Base-by-base conservation (phyloP, 2,888 invertebrate genomes). In the Acrocera orbiculus region DNA sequence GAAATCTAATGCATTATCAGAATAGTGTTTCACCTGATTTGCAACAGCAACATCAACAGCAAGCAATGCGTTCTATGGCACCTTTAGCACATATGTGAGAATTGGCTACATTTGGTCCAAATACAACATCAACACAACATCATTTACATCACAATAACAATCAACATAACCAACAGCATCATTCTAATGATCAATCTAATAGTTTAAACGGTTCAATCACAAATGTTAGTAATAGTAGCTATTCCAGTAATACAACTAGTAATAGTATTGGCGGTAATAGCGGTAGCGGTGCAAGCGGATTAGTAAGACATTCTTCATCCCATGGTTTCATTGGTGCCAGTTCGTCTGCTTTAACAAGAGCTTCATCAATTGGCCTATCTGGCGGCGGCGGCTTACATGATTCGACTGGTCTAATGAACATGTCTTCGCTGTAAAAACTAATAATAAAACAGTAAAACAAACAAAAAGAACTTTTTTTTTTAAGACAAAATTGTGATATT, bases 1-100 rank as follows among this genome's bases (percentile, higher is more conserved):
- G 61, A 8, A 57, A 55, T 40, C 41, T 60, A 39, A 53, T 61
- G 52, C 61, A 61, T 40, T 61, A 60, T 30, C 60, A 61, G 41
- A 57, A 50, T 35, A 56, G 51, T 24, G 44, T 46, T 6, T 58
- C 59, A 26, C 60, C 60, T 4, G 58, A 58, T 22, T 39, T 57
- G 38, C 35, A 54, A 10, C 56, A 58, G 20, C 52, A 53, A 26
- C 51, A 56, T 36, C 60, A 59, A 37, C 59, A 60, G 43, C 59
- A 59, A 43, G 54, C 58, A 42, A 52, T 60, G 52, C 49, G 58
- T 30, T 47, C 54, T 23, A 61, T 61, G 61, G 58, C 60, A 32
- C 60, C 60, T n/a, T 45, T 61, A 42, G 56, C 60, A 44, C 61
- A 61, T 42, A 61, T 61, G 61, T 61, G 61, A 61, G 61, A 60